Evolutionary conservation across 2,113 vertebrate species (phyloP).

Genomic region (Lophochroa leadbeateri): DNA sequence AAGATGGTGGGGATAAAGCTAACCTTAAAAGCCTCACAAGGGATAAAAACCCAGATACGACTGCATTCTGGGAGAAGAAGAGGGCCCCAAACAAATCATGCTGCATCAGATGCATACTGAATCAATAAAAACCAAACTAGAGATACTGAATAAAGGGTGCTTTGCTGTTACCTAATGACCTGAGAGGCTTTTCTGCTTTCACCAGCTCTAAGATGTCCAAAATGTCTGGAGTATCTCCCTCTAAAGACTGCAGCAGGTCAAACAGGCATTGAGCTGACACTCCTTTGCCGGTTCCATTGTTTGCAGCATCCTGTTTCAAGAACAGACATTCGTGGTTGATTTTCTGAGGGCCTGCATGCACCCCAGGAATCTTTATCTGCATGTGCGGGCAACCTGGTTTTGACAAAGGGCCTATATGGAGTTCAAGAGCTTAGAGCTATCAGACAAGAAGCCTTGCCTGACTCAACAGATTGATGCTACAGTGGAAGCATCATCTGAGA

Average conservation of each 20-base stretch:
- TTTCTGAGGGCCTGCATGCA: not conserved
- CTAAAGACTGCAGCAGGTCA: slow-evolving; percentile 93
- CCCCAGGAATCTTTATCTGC: not conserved
- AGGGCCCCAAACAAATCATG: not conserved
- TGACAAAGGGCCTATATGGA: too few species aligned
- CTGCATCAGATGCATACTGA: not conserved
- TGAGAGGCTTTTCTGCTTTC: slow-evolving; percentile 95
- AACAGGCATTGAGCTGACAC: slow-evolving; percentile 97
- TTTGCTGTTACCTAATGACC: slow-evolving; percentile 87
- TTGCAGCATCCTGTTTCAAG: slow-evolving; percentile 76
- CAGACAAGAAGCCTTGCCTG: not conserved
- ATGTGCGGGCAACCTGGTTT: not conserved
- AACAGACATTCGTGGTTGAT: not conserved
- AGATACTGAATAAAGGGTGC: not conserved
- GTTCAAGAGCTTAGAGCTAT: not conserved
- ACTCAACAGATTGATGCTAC: not conserved
- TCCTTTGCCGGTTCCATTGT: slow-evolving; percentile 86
- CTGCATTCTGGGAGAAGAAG: not conserved
- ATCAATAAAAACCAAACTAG: not conserved
- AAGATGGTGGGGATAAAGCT: not conserved
- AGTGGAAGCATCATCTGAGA: not conserved
- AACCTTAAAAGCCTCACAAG: not conserved
- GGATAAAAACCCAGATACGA: not conserved
- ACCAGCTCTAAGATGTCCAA: slow-evolving; percentile 95
- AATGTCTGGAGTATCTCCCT: slow-evolving; percentile 89